Conservation (phyloP, 2,888 invertebrate genomes). For the Congeria kusceri region DNA sequence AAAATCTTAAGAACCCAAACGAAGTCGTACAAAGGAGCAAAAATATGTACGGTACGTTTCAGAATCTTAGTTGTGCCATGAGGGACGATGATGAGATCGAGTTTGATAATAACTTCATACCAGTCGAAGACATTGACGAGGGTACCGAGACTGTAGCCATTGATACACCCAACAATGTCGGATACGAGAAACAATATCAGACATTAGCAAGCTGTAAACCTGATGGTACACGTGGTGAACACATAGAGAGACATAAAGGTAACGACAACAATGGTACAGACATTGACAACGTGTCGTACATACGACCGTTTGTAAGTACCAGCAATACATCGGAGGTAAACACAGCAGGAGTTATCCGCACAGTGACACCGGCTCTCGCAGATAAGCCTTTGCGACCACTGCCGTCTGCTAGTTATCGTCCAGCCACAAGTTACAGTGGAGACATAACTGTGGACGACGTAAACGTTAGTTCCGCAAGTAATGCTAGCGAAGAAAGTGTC, state of each 20-base stretch:
- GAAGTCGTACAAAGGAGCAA: neutral
- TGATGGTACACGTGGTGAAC: neutral
- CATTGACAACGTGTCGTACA: neutral
- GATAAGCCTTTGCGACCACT: too few species aligned
- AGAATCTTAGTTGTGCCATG: constrained; percentile 43
- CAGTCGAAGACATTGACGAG: constrained; percentile 42
- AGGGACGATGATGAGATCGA: constrained; percentile 49
- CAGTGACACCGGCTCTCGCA: too few species aligned
- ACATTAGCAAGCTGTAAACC: neutral
- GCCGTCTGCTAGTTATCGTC: too few species aligned
- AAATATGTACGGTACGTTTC: constrained; percentile 47
- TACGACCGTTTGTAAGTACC: too few species aligned
- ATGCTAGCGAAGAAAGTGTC: constrained; percentile 57
- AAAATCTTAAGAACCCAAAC: neutral
- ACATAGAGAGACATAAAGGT: neutral
- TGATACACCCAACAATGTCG: neutral
- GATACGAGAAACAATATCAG: neutral
- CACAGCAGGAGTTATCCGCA: too few species aligned
- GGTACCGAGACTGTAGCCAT: constrained; percentile 5
- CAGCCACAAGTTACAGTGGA: neutral
- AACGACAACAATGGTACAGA: neutral
- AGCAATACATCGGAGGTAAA: too few species aligned
- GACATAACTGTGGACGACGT: constrained; percentile 34
- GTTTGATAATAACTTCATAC: constrained; percentile 30
- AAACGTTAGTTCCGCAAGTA: constrained; percentile 42